Conservation (phyloP, 2,113 vertebrate genomes). For the Peucedramus taeniatus region DNA sequence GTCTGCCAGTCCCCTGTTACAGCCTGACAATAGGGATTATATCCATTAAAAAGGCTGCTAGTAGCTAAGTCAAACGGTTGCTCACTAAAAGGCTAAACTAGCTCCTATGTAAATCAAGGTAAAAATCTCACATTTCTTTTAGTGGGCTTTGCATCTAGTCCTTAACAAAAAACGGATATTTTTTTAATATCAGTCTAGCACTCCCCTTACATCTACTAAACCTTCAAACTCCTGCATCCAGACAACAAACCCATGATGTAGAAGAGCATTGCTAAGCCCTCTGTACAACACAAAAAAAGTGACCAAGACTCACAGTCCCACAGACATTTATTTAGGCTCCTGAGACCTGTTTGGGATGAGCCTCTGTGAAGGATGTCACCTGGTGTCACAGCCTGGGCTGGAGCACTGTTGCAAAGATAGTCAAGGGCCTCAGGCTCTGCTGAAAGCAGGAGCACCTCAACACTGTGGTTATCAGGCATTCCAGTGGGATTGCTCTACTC, state of each 20-base stretch:
- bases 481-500: not conserved
- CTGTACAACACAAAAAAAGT: not conserved
- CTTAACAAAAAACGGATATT: not conserved
- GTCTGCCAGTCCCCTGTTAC: not conserved
- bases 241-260: not conserved
- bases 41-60: not conserved
- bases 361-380: not conserved
- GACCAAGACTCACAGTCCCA: not conserved
- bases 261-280: not conserved
- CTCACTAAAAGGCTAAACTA: not conserved
- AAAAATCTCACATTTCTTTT: not conserved
- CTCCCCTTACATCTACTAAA: not conserved
- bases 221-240: not conserved
- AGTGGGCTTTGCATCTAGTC: not conserved
- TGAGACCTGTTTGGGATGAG: not conserved
- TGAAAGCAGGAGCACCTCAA: not conserved
- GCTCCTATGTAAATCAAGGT: not conserved
- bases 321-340: not conserved
- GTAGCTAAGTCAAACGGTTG: not conserved
- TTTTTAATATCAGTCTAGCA: not conserved
- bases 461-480: not conserved
- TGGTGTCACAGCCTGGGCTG: not conserved
- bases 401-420: not conserved
- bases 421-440: not conserved
- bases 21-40: not conserved